These are phyloP conservation scores for Mormyrus proboscirostris DNA, from an alignment of 2,797 vertebrate species.

Conservation along the genomic window DNA sequence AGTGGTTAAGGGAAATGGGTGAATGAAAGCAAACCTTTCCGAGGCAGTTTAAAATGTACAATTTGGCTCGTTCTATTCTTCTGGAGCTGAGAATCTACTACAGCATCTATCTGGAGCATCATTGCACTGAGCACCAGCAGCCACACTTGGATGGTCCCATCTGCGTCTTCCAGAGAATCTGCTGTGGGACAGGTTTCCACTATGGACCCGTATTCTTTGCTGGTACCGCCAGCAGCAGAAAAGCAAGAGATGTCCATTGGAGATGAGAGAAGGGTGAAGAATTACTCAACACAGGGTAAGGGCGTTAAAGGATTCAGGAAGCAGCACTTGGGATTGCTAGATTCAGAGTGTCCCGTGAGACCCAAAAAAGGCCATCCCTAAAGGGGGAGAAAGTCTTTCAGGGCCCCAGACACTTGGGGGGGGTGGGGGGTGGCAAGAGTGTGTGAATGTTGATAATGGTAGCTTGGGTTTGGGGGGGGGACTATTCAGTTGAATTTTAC, in stretches of 20 bases:
- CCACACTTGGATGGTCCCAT: neutral
- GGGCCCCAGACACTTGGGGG: neutral
- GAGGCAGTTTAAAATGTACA: neutral
- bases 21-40: neutral
- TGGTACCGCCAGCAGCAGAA: neutral
- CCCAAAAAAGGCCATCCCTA: neutral
- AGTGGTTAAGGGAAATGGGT: neutral
- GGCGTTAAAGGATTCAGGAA: neutral
- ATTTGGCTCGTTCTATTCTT: neutral
- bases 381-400: neutral
- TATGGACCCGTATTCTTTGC: neutral
- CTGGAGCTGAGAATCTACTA: neutral
- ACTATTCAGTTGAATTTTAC: neutral
- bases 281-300: neutral
- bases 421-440: neutral
- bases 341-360: neutral
- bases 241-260: neutral
- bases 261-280: neutral
- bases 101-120: neutral
- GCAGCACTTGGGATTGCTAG: neutral
- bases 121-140: neutral
- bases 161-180: neutral
- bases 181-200: neutral
- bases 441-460: neutral
- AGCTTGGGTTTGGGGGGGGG: neutral